Percentiles rank a stretch among this genome's conserved stretches.
These are phyloP conservation scores for Phylloscopus collybita DNA, from an alignment of 2,797 vertebrate genomes.

Conservation along the genomic window DNA sequence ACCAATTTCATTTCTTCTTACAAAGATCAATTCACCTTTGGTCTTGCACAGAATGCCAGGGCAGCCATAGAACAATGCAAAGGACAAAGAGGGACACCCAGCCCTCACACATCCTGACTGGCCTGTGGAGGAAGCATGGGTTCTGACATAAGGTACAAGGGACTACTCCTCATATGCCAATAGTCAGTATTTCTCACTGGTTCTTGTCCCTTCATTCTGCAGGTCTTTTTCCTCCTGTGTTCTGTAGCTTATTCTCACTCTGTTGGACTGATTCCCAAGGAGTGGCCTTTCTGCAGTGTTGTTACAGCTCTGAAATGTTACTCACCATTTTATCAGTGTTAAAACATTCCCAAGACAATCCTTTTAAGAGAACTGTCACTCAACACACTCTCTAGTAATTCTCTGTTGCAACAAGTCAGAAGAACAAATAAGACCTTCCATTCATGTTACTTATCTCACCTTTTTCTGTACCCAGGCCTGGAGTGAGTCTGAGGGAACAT, in stretches of 20 bases:
- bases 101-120: background rate
- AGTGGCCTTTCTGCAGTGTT: background rate
- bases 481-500: background rate
- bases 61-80: background rate
- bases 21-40: background rate
- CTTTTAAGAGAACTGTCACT: conserved; percentile 23
- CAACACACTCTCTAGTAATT: conserved; percentile 39
- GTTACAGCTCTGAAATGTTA: conserved; percentile 19
- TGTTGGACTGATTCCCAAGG: background rate
- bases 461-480: background rate
- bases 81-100: background rate
- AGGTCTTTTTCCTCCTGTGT: background rate
- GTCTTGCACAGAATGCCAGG: background rate
- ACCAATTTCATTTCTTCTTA: background rate
- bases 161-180: background rate
- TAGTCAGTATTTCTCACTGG: background rate
- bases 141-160: background rate
- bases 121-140: background rate
- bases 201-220: background rate
- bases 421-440: conserved; percentile 21
- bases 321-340: background rate
- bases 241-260: background rate
- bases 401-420: conserved; percentile 4
- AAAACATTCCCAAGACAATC: background rate
- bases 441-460: conserved; percentile 19